Evolutionary conservation across 1,140 invertebrate species (phyloP).

Genomic region (Teleopsis dalmanni): DNA sequence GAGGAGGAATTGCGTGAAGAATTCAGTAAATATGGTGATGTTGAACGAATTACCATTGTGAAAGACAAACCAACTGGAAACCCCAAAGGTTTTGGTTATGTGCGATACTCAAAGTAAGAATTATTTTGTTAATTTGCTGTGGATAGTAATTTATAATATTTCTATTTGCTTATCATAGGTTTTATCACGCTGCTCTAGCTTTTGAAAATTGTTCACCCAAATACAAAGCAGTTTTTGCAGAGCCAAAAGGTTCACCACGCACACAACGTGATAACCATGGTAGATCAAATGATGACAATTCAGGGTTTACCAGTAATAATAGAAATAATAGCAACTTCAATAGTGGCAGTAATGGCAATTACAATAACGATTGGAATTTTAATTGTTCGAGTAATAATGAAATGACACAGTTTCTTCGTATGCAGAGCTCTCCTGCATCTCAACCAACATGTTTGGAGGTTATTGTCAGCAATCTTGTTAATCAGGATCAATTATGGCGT

Average conservation of each 20-base stretch:
- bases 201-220: conserved; percentile 82
- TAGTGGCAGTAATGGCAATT: conserved; percentile 12
- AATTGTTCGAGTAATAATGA: conserved; percentile 35
- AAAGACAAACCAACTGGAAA: conserved; percentile 72
- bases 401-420: conserved; percentile 36
- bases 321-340: neutral
- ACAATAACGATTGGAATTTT: conserved; percentile 17
- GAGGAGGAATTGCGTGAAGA: conserved; percentile 73
- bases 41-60: conserved; percentile 76
- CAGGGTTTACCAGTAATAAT: too few relatives aligned
- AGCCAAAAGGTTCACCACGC: conserved; percentile 43
- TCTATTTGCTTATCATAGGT: conserved; percentile 37
- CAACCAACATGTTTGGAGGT: conserved; percentile 55
- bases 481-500: conserved; percentile 73
- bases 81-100: conserved; percentile 87
- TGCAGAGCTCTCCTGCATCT: conserved; percentile 35
- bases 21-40: conserved; percentile 75
- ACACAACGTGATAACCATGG: conserved; percentile 31
- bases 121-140: too few relatives aligned
- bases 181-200: conserved; percentile 79
- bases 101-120: conserved; percentile 66
- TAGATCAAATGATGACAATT: conserved; percentile 29
- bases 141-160: too few relatives aligned
- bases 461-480: conserved; percentile 61
- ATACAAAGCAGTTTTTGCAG: conserved; percentile 86